These are phyloP conservation scores for Odontothrips loti DNA, from an alignment of 2,888 invertebrate species.

Conservation along the genomic window DNA sequence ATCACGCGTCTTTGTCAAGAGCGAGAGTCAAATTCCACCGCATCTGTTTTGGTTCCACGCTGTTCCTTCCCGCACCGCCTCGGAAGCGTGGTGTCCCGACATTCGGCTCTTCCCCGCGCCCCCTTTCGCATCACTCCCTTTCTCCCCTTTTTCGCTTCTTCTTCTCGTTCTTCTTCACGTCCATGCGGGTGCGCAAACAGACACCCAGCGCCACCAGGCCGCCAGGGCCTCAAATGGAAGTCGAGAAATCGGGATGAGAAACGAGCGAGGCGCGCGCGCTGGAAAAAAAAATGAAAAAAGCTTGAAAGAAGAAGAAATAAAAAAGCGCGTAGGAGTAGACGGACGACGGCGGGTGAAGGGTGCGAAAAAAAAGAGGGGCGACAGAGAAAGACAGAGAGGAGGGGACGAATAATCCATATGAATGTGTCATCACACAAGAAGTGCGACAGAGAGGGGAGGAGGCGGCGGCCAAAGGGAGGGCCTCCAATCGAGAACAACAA, in stretches of 20 bases:
- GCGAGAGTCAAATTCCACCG: too few relatives aligned
- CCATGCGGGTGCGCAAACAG: not conserved
- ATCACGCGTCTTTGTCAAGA: too few relatives aligned
- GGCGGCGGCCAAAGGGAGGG: conserved; percentile 7
- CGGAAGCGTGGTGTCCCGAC: too few relatives aligned
- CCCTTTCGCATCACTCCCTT: not conserved
- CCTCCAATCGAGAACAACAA: not conserved
- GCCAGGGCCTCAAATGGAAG: conserved; percentile 15
- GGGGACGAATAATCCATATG: conserved; percentile 17
- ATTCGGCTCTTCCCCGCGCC: too few relatives aligned
- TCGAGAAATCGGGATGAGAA: conserved; percentile 19
- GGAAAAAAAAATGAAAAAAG: not conserved
- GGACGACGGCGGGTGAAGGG: not conserved
- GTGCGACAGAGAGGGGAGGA: not conserved
- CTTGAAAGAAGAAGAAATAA: not conserved
- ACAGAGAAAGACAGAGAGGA: conserved; percentile 13
- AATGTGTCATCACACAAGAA: conserved; percentile 20
- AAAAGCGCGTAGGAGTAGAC: not conserved
- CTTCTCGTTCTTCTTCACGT: not conserved
- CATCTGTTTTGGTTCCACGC: too few relatives aligned
- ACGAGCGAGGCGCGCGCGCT: not conserved
- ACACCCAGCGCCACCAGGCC: not conserved
- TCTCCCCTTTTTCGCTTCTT: not conserved
- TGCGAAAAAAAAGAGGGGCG: not conserved
- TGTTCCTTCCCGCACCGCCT: too few relatives aligned